Conservation (phyloP, 2,888 invertebrate genomes). For the Alsophila aescularia region DNA sequence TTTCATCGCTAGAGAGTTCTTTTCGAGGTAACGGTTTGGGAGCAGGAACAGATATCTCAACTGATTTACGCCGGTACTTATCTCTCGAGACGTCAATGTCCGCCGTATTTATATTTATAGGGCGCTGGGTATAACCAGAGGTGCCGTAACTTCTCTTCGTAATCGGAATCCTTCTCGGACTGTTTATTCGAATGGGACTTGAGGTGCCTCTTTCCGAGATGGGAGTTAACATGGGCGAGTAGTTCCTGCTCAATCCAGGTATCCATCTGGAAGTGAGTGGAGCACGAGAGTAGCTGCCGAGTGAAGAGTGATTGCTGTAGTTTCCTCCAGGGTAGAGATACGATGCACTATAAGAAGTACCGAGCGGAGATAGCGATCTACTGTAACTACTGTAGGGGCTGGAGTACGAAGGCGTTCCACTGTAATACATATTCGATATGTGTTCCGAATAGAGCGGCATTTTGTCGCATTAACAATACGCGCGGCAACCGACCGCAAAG, state of each 20-base stretch:
- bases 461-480: constrained; percentile 47
- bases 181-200: constrained; percentile 70
- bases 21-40: constrained; percentile 47
- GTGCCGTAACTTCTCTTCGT: constrained; percentile 77
- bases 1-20: constrained; percentile 55
- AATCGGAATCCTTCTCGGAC: constrained; percentile 77
- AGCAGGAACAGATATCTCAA: constrained; percentile 41
- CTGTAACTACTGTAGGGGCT: constrained; percentile 73
- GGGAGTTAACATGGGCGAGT: constrained; percentile 90
- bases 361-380: constrained; percentile 70
- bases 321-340: constrained; percentile 78
- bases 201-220: constrained; percentile 83
- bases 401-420: constrained; percentile 77
- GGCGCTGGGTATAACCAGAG: constrained; percentile 81
- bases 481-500: constrained; percentile 53
- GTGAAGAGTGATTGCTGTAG: constrained; percentile 78
- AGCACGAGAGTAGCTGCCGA: constrained; percentile 83
- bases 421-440: constrained; percentile 85
- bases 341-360: constrained; percentile 77
- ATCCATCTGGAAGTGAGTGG: constrained; percentile 71
- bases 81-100: constrained; percentile 93
- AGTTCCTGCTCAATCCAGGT: constrained; percentile 76
- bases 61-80: constrained; percentile 77
- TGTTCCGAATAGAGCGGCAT: constrained; percentile 90
- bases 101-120: constrained; percentile 91